Evolutionary conservation across 2,888 invertebrate genomes (phyloP).

Genomic region (Pachycephus smyrnensis): DNA sequence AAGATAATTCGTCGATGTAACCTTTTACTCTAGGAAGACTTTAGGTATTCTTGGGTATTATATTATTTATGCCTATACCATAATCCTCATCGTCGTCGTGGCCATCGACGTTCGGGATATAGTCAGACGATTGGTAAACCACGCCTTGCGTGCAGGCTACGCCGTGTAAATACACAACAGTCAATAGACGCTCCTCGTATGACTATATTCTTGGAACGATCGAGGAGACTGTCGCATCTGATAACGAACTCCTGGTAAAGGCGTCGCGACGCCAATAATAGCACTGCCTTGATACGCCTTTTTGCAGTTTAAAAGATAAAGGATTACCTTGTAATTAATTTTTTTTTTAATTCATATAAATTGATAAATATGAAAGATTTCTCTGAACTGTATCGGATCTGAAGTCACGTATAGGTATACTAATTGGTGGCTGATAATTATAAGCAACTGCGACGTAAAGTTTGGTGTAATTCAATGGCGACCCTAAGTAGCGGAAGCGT

Average conservation of each 20-base stretch:
- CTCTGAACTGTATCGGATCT: background rate
- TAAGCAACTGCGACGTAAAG: background rate
- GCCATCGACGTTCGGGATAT: background rate
- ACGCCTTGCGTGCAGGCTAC: background rate
- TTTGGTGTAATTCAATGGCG: background rate
- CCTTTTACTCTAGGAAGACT: background rate
- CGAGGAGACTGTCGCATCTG: background rate
- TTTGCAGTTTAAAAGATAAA: too few species aligned
- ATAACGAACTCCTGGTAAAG: background rate
- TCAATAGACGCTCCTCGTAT: slow-evolving; percentile 21
- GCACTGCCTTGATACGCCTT: background rate
- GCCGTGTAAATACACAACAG: slow-evolving; percentile 23
- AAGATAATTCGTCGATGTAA: too few species aligned
- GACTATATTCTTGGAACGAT: slow-evolving; percentile 24
- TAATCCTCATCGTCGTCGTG: background rate
- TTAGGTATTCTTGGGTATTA: background rate
- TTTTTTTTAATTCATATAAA: too few species aligned
- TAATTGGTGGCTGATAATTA: background rate
- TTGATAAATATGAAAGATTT: background rate
- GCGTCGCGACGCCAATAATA: background rate
- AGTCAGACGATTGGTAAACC: background rate
- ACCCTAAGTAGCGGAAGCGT: background rate
- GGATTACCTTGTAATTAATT: too few species aligned
- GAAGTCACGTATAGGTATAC: background rate
- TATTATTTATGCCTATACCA: background rate